A percentile compares a stretch with the other conserved stretches of the same genome.
phyloP scores from a whole-genome alignment of 2,113 vertebrate species.

The Dipodomys stephensi region DNA sequence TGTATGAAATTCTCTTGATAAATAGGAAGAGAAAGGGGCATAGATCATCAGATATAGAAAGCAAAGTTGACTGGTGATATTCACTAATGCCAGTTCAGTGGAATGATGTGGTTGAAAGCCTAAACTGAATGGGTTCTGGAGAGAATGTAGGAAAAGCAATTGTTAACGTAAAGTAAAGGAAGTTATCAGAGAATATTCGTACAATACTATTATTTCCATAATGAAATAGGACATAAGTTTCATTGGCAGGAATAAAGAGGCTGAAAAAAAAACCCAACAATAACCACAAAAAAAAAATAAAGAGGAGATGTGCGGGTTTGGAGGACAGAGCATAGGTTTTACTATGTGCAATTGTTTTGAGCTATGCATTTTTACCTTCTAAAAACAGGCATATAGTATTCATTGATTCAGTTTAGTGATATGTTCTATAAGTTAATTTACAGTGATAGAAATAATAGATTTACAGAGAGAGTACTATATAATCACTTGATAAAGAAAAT shows the following conservation, averaged over 20 bases:
- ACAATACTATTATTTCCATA: neutral
- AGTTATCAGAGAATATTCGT: neutral
- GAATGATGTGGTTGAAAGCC: neutral
- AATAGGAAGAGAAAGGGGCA: accelerated
- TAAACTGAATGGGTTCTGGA: neutral
- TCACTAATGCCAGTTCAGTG: too few species aligned
- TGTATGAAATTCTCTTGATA: neutral
- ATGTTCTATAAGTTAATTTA: slow-evolving; percentile 44
- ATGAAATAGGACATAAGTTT: neutral
- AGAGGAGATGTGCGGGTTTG: neutral
- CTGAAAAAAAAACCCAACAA: too few species aligned
- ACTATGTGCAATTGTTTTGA: neutral
- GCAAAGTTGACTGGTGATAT: neutral
- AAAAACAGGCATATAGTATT: neutral
- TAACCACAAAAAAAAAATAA: neutral
- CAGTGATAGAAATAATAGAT: slow-evolving; percentile 58
- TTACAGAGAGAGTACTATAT: neutral
- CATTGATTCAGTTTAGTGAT: neutral
- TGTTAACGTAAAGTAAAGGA: neutral
- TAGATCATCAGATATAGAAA: neutral
- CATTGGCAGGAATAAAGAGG: neutral
- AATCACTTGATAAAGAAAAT: slow-evolving; percentile 66
- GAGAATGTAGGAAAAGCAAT: neutral
- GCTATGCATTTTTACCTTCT: neutral
- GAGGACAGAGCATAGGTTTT: neutral